phyloP scores from a whole-genome alignment of 2,888 invertebrate species.

The Tenthredo livida region DNA sequence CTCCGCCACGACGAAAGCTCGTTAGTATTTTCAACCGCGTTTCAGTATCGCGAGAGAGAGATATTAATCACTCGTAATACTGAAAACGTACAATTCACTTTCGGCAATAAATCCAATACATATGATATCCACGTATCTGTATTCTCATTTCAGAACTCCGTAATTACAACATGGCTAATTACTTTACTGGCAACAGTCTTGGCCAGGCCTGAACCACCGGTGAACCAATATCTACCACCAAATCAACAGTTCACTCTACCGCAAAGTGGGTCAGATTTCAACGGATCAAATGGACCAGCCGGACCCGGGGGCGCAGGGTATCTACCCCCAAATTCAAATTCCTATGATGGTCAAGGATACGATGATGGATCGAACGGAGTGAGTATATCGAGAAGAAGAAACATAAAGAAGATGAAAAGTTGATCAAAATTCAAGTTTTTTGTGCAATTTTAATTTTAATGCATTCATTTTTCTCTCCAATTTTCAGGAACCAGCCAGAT shows the following conservation, averaged over 20 bases:
- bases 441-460: not conserved
- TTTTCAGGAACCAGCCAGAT: slow-evolving; percentile 76
- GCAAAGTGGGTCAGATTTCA: slow-evolving; percentile 58
- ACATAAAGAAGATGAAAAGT: not conserved
- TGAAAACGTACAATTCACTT: not conserved
- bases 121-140: not conserved
- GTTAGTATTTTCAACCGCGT: not conserved
- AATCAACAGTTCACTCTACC: slow-evolving; percentile 70
- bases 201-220: slow-evolving; percentile 70
- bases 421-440: not conserved
- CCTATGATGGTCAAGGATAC: slow-evolving; percentile 58
- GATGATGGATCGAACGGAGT: slow-evolving; percentile 65
- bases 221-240: slow-evolving; percentile 71
- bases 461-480: not conserved
- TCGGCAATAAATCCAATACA: not conserved
- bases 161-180: slow-evolving; percentile 1
- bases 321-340: slow-evolving; percentile 69
- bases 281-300: slow-evolving; percentile 56
- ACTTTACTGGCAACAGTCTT: slow-evolving; percentile 61
- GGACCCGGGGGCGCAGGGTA: slow-evolving; percentile 66
- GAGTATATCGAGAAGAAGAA: slow-evolving; percentile 54
- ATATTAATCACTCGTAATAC: not conserved
- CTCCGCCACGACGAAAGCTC: not conserved
- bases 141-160: slow-evolving; percentile 10
- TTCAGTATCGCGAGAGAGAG: not conserved